Evolutionary conservation across 2,797 vertebrate genomes (phyloP).

Genomic region (Premnoplex brunnescens): DNA sequence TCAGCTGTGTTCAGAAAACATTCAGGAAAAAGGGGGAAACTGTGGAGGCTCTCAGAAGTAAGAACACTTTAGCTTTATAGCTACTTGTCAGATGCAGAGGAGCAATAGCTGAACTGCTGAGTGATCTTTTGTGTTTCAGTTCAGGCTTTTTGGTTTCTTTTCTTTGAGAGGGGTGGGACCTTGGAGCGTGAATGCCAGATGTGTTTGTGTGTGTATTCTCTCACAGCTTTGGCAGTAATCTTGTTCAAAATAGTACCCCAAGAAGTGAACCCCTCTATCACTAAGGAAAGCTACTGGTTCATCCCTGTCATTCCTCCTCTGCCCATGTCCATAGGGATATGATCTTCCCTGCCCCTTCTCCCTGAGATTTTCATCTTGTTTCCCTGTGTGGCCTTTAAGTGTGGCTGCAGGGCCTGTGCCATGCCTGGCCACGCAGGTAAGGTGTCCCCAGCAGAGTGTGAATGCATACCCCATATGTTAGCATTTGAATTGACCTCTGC

Average conservation of each 20-base stretch:
- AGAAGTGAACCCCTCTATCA: neutral
- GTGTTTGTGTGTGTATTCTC: neutral
- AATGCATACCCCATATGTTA: neutral
- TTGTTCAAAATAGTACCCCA: neutral
- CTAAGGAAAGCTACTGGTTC: neutral
- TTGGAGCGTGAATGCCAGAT: neutral
- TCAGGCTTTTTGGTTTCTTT: neutral
- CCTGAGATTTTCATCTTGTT: neutral
- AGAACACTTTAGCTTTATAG: slow-evolving; percentile 53
- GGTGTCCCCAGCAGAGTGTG: neutral
- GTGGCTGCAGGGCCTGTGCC: fast-evolving
- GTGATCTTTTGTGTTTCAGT: neutral
- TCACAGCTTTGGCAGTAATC: neutral
- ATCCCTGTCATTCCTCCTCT: fast-evolving
- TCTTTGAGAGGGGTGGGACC: neutral
- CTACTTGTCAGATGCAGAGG: neutral
- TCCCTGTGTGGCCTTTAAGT: fast-evolving
- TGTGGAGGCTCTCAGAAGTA: slow-evolving; percentile 93
- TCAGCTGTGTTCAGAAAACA: slow-evolving; percentile 89
- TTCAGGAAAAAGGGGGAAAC: slow-evolving; percentile 86
- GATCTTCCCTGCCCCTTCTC: neutral
- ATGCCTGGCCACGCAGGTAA: neutral
- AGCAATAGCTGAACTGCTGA: neutral
- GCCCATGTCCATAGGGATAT: fast-evolving
- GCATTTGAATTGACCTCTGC: neutral